Evolutionary conservation across 1,140 invertebrate species (phyloP).

Genomic region (Lasioglossum baleicum): DNA sequence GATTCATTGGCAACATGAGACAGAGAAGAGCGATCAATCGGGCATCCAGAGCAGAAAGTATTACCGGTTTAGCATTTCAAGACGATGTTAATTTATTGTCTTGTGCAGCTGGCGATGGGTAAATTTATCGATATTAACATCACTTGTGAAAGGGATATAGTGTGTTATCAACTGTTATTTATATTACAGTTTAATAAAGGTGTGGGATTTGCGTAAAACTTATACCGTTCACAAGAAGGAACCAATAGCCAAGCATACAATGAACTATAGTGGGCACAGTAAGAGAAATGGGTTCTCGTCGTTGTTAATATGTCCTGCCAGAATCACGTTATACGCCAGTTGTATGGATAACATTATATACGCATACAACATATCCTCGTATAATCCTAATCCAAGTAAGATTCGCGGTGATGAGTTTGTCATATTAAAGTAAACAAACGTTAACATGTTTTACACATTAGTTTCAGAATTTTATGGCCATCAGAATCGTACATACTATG

Average conservation of each 20-base stretch:
- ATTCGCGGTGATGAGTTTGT: background rate
- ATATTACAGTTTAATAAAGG: slow-evolving; percentile 84
- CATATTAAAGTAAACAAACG: background rate
- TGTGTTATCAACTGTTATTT: background rate
- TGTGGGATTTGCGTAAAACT: slow-evolving; percentile 92
- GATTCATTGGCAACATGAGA: slow-evolving; percentile 76
- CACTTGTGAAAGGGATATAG: background rate
- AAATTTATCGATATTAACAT: slow-evolving; percentile 41
- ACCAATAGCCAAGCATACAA: slow-evolving; percentile 85
- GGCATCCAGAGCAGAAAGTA: slow-evolving; percentile 80
- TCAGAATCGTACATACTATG: slow-evolving; percentile 89
- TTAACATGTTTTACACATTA: slow-evolving; percentile 46
- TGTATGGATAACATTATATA: slow-evolving; percentile 93
- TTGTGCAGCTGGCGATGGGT: slow-evolving; percentile 91
- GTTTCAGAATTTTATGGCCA: slow-evolving; percentile 82
- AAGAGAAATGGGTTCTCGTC: slow-evolving; percentile 89
- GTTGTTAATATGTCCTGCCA: slow-evolving; percentile 85
- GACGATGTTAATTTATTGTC: slow-evolving; percentile 88
- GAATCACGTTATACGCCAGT: slow-evolving; percentile 88
- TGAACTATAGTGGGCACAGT: slow-evolving; percentile 86
- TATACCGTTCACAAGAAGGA: slow-evolving; percentile 86
- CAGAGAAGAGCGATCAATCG: slow-evolving; percentile 73
- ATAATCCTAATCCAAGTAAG: slow-evolving; percentile 83
- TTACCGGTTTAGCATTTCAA: slow-evolving; percentile 90
- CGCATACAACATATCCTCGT: slow-evolving; percentile 89